Conservation (phyloP, 2,113 vertebrate species). For the Xiphophorus hellerii region DNA sequence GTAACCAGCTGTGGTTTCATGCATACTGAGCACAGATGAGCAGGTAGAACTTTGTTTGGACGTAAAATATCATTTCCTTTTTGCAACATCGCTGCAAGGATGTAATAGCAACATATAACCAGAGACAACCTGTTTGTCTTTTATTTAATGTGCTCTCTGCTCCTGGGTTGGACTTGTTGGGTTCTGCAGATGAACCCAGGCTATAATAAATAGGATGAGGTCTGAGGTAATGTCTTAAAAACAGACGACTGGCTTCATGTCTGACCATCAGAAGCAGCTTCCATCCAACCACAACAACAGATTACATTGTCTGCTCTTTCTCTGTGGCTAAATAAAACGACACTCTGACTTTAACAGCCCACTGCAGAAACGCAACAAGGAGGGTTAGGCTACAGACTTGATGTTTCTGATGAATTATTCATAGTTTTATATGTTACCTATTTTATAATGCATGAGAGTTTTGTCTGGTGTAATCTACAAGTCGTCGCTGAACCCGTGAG, state of each 20-base stretch:
- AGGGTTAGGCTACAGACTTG: not conserved
- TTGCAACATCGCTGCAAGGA: not conserved
- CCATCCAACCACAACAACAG: conserved; percentile 6
- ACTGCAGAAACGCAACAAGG: conserved; percentile 4
- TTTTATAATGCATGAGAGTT: conserved; percentile 13
- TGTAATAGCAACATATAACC: not conserved
- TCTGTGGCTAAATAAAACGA: conserved; percentile 23
- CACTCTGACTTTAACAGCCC: not conserved
- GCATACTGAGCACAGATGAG: not conserved
- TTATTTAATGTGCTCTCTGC: conserved; percentile 17
- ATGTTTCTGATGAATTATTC: conserved; percentile 31
- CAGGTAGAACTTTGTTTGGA: not conserved
- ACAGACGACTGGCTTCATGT: not conserved
- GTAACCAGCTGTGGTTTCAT: conserved; percentile 2
- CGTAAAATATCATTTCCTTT: conserved; percentile 9
- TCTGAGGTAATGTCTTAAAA: not conserved
- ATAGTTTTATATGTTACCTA: conserved; percentile 13
- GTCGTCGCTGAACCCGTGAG: conserved; percentile 8
- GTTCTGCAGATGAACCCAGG: not conserved
- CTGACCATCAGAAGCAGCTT: not conserved
- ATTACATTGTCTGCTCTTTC: conserved; percentile 16
- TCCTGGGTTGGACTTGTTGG: not conserved
- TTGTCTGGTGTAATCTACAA: conserved; percentile 7
- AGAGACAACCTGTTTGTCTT: conserved; percentile 10
- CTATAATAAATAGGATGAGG: conserved; percentile 19